Conservation (phyloP, 2,888 invertebrate species). For the Diarsia brunnea region DNA sequence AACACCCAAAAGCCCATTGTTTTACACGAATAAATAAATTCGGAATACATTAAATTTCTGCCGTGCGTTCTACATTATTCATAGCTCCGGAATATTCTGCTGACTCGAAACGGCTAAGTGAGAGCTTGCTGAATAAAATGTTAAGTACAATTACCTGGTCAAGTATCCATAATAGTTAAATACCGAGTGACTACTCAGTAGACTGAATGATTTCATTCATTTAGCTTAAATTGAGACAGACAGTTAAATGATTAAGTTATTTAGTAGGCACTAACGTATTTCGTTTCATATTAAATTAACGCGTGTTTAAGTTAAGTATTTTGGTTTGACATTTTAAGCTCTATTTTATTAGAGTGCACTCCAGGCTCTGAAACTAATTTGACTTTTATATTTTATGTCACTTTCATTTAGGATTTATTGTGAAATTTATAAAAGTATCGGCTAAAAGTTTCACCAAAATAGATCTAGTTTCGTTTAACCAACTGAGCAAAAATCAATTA, state of each 20-base stretch:
- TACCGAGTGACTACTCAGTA: slow-evolving; percentile 30
- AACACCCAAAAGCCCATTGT: slow-evolving; percentile 67
- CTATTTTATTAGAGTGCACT: slow-evolving; percentile 1
- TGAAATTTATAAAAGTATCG: slow-evolving; percentile 1
- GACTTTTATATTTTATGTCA: not conserved
- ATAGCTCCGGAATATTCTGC: slow-evolving; percentile 66
- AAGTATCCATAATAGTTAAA: slow-evolving; percentile 51
- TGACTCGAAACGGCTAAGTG: slow-evolving; percentile 68
- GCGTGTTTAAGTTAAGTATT: not conserved
- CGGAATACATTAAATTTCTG: slow-evolving; percentile 74
- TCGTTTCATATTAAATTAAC: not conserved
- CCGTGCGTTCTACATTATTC: slow-evolving; percentile 73
- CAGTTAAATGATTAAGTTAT: not conserved
- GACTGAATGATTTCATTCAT: slow-evolving; percentile 43
- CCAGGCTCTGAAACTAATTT: not conserved
- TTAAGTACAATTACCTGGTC: slow-evolving; percentile 67
- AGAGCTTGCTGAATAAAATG: slow-evolving; percentile 72
- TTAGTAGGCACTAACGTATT: too few species aligned
- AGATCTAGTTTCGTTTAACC: not conserved
- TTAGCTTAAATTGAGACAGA: slow-evolving; percentile 24
- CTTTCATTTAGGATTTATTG: slow-evolving; percentile 3
- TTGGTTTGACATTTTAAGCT: slow-evolving; percentile 6
- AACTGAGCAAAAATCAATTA: slow-evolving; percentile 11
- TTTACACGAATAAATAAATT: slow-evolving; percentile 74
- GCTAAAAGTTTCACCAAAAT: slow-evolving; percentile 14